Base-by-base conservation (phyloP, 2,888 invertebrate species). In the Agrochola litura region DNA sequence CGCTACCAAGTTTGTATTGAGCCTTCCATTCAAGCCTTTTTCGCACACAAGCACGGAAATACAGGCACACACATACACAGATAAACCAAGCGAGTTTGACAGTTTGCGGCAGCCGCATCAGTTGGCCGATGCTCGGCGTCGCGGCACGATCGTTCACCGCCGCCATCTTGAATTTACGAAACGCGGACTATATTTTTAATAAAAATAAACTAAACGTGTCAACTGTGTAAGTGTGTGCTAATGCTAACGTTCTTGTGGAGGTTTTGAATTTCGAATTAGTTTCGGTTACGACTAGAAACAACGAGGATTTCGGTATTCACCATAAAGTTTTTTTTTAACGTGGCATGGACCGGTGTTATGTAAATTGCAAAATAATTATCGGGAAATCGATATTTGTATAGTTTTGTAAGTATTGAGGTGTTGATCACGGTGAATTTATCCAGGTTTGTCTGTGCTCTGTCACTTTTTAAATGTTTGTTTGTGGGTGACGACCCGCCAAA, bases 51-150 rank as follows among this genome's bases (percentile, higher is more conserved):
- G 60, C 70, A 77, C 60, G 80, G 78, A 79, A 85, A 84, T 69
- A 89, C 73, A 75, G 77, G 52, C 46, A 74, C 86, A 89, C 89
- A 86, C 91, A 93, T n/a, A n/a, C 92, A 90, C 90, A 88, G 90
- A 89, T 88, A 92, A 90, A 87, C 88, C 85, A 91, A 95, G 95
- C 96, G 93, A 94, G 96, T 96, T 96, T 96, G 96, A 95, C 96
- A 95, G 95, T 95, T 95, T 92, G 90, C 92, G 89, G 90, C 89
- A 89, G 86, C 86, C 89, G 90, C 92, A 90, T 95, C 96, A 96
- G 96, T 96, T 94, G 94, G 95, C 94, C 96, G 95, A 94, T 93
- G 95, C 91, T 92, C 95, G 95, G 96, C 96, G 95, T 92, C 94
- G 95, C 95, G 95, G 95, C 88, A 93, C 90, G 91, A 92, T 90